A percentile compares a stretch with the other conserved stretches of the same genome.
Evolutionary conservation across 2,888 invertebrate genomes (phyloP).

Genomic region (Leucophenga maculata): DNA sequence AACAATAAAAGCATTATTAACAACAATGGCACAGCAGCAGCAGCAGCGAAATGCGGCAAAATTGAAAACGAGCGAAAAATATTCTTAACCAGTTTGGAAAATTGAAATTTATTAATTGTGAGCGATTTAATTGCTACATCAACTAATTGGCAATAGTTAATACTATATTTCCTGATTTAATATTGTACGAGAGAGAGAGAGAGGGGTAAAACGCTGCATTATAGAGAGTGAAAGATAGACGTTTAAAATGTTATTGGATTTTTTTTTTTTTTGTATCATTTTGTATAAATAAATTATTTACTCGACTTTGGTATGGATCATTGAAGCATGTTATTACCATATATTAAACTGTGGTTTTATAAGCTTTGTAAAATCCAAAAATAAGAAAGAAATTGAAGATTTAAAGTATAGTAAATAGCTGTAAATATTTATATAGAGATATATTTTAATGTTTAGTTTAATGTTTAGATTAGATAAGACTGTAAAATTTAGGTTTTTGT

Average conservation of each 20-base stretch:
- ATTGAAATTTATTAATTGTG: conserved; percentile 50
- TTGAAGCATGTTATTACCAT: neutral
- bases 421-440: no score
- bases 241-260: neutral
- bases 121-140: conserved; percentile 47
- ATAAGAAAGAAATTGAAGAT: no score
- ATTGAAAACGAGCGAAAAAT: conserved; percentile 1
- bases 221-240: no score
- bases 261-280: neutral
- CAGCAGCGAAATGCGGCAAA: neutral
- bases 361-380: no score
- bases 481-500: no score
- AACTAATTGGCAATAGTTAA: conserved; percentile 47
- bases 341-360: neutral
- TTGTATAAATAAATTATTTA: conserved; percentile 50
- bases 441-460: no score
- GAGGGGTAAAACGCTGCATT: no score
- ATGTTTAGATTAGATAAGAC: no score
- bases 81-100: conserved; percentile 12
- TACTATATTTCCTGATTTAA: conserved; percentile 11
- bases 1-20: neutral
- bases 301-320: neutral
- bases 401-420: no score
- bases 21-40: neutral
- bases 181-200: no score